Evolutionary conservation across 2,113 vertebrate genomes (phyloP), one percentile per base, ranked within the genome.

Genomic region (Oplegnathus fasciatus): DNA sequence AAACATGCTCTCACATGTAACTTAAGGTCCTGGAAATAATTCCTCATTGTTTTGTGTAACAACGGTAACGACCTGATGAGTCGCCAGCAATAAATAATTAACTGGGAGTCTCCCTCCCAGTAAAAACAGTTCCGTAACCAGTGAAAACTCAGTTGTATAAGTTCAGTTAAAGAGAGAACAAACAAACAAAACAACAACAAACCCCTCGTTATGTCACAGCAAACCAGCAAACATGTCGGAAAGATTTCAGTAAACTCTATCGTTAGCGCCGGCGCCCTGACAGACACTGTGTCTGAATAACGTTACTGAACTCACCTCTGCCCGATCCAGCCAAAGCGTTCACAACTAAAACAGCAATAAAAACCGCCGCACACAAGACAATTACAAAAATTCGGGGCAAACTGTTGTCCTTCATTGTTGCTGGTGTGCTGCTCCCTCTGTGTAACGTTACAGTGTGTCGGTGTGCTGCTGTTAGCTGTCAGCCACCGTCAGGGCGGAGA

Each of bases 291-390:
- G 34, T 30, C 0, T 28, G 11, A 77, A 44, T 4, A 54, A 42
- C 32, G 3, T 32, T 32, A 37, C 6, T 10, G 24, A 65, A 82
- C 91, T 86, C 72, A 95, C 94, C 91, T 84, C 76, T 92, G 2
- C 94, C 93, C 1, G 87, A 40, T 69, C 93, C 94, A 3, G 94
- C 93, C 87, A 94, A 83, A 0, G 75, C 93, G 78, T 95, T 95
- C 1, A 94, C 7, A 0, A 84, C 52, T n/a, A 95, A 32, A 32
- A 90, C 77, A 0, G 42, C 78, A 1, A 92, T 50, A 58, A 61
- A 95, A 18, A 84, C 58, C 32, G 57, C 58, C 1, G 83, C 48
- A 17, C 86, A 90, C 0, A 89, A 0, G 4, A 91, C 1, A 1
- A 93, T 89, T 0, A 88, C 1, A 0, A 64, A 1, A 0, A 91